These are phyloP conservation scores for Phenacoccus solenopsis DNA, from an alignment of 1,140 invertebrate species.

Conservation along the genomic window DNA sequence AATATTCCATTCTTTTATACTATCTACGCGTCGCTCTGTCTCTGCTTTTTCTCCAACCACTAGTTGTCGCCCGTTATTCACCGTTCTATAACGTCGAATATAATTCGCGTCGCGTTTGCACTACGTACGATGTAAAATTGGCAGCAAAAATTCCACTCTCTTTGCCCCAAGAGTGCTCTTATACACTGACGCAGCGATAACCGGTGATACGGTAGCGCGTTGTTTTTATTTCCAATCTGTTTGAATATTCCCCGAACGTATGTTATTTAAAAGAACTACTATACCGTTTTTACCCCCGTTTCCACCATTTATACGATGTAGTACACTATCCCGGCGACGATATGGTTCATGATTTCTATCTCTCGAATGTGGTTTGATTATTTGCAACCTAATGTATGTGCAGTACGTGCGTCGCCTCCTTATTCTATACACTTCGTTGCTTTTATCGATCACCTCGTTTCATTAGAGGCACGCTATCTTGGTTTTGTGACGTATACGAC, in stretches of 20 bases:
- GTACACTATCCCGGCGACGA: background rate
- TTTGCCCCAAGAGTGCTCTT: background rate
- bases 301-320: too few relatives aligned
- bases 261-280: background rate
- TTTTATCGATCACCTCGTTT: too few relatives aligned
- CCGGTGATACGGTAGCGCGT: background rate
- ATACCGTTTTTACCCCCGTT: too few relatives aligned
- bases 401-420: too few relatives aligned
- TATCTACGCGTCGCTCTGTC: background rate
- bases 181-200: background rate
- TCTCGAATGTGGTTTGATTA: background rate
- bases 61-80: too few relatives aligned
- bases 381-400: background rate
- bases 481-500: too few relatives aligned
- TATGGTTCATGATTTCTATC: background rate
- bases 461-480: too few relatives aligned
- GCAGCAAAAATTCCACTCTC: too few relatives aligned
- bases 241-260: slow-evolving; percentile 1
- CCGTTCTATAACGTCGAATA: too few relatives aligned
- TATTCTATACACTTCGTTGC: too few relatives aligned
- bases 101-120: background rate
- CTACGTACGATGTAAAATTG: too few relatives aligned
- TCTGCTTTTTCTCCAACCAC: too few relatives aligned
- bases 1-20: background rate
- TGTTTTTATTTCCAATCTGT: background rate